Evolutionary conservation across 2,797 vertebrate genomes (phyloP), one percentile per base, ranked within the genome.

Genomic region (Pseudocheirus occidentalis): DNA sequence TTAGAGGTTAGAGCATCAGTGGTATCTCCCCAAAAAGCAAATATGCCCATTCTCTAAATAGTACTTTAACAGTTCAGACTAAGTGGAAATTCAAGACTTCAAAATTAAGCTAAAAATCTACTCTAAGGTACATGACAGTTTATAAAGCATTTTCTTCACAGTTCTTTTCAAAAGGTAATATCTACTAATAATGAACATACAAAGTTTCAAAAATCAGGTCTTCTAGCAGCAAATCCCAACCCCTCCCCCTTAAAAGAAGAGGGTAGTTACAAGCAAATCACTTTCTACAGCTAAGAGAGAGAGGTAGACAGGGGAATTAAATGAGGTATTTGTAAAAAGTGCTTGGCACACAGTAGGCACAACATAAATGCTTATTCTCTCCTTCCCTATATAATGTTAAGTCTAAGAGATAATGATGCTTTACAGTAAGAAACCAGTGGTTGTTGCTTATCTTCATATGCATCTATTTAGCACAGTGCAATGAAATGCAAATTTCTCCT

Each of bases 11-110:
- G 57, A 92, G 16, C 73, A 91, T 16, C 21, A 40, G 66, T 40
- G 11, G n/a, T 73, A 46, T 92, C 62, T 95, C 28, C 12, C 66
- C 96, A 91, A 92, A 66, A 93, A 91, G 29, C n/a, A 92, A 62
- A 91, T 5, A 92, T 28, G 62, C 10, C 14, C 73, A 91, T 31
- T 94, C 93, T 53, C 46, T 57, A 94, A 7, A 16, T 92, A 94
- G 54, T 34, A 93, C 14, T 14, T 92, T 92, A 91, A 81, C n/a
- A 94, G 94, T n/a, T 66, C 92, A 46, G 94, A 95, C 34, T 81
- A 24, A 10, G 40, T 81, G 18, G 40, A 40, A 81, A 81, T 46
- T 81, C n/a, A 81, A 81, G 18, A 81, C 34, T 90, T 12, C 58
- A 92, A 87, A 95, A 54, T 54, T 93, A 13, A 5, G 7, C 56